Evolutionary conservation across 2,888 invertebrate genomes (phyloP), one percentile per base, ranked within the genome.

Genomic region (Mythimna ferrago): DNA sequence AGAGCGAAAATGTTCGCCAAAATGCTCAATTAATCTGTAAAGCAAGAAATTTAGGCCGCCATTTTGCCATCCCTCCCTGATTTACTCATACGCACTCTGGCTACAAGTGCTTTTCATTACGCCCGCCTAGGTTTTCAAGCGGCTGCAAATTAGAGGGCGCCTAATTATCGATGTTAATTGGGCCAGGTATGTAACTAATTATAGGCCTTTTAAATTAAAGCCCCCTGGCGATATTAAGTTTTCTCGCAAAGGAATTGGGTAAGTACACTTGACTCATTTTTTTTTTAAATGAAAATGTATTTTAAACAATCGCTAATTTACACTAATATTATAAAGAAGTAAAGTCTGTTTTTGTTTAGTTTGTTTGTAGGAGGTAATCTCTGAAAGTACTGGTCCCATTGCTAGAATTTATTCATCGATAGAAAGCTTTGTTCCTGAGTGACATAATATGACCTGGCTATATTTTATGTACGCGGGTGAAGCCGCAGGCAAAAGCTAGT

Each of bases 141-240:
- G 10, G 64, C 58, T 58, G 56, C 44, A 77, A 81, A 81, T 80
- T 77, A 72, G 58, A 68, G n/a, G 48, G 26, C 19, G 38, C 57
- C 57, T 71, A 76, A 79, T 79, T 79, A 76, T 64, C 41, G 48
- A 61, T 48, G 65, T 63, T 69, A 81, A 80, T 76, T 60, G 65
- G 56, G 35, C 32, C 57, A 51, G 35, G 35, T 58, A 58, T 16
- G 76, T 44, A 38, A 48, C 48, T 58, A 67, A 67, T 71, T 81
- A 51, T 9, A 26, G 21, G 21, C 35, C 2, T 66, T 48, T 70
- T 48, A 19, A 56, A n/a, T 10, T n/a, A 16, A 51, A 72, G 0
- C n/a, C n/a, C 2, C 11, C 58, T 16, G 26, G 26, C 11, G 9
- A 66, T 53, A 66, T 60, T 0, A 11, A 19, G 26, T 48, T 73